phyloP scores from a whole-genome alignment of 2,113 vertebrate species.

The Callipepla squamata region DNA sequence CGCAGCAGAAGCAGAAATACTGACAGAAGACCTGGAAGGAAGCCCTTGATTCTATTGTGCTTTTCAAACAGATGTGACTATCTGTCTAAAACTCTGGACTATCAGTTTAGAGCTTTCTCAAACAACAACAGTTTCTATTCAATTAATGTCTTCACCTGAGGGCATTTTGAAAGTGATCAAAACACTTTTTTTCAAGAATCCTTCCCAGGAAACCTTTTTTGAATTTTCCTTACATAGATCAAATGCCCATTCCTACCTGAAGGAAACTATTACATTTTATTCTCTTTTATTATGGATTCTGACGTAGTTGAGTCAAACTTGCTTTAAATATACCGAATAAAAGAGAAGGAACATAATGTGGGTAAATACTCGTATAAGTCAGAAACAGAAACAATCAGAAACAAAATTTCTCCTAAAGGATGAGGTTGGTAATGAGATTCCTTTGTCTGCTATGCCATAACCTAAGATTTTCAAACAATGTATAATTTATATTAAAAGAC shows the following conservation, averaged over 20 bases:
- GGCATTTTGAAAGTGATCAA: not conserved
- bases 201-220: not conserved
- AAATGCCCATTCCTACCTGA: not conserved
- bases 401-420: not conserved
- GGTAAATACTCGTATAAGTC: not conserved
- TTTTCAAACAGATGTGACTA: not conserved
- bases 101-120: not conserved
- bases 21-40: not conserved
- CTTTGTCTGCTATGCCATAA: not conserved
- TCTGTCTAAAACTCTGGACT: not conserved
- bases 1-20: not conserved
- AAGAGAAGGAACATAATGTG: not conserved
- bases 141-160: not conserved
- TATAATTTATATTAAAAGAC: not conserved
- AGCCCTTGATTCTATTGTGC: not conserved
- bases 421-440: accelerated
- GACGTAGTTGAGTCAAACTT: not conserved
- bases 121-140: not conserved
- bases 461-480: not conserved
- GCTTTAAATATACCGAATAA: not conserved
- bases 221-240: not conserved
- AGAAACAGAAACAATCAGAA: not conserved
- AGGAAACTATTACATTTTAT: not conserved
- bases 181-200: not conserved
- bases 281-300: not conserved